Conservation (phyloP, 2,797 vertebrate species). For the Chiroxiphia lanceolata region DNA sequence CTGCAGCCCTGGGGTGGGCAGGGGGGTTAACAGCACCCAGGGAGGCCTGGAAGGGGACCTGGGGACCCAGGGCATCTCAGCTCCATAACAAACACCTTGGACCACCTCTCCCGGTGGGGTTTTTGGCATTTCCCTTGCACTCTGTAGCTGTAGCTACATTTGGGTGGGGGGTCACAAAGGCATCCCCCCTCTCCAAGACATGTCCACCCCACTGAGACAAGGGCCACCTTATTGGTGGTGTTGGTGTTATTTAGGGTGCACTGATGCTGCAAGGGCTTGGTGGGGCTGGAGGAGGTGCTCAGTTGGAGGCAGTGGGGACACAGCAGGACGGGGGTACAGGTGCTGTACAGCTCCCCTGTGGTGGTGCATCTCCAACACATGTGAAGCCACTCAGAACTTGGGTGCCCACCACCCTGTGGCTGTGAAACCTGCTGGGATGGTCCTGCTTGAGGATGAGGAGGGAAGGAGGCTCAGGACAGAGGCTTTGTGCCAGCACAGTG, state of each 20-base stretch:
- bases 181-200: not conserved
- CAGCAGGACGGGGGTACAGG: rapidly evolving
- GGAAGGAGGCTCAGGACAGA: not conserved
- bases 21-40: not conserved
- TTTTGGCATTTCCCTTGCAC: not conserved
- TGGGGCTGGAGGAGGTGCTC: not conserved
- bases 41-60: not conserved
- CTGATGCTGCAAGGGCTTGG: not conserved
- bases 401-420: rapidly evolving
- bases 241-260: not conserved
- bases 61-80: not conserved
- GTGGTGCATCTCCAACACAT: rapidly evolving
- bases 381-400: rapidly evolving
- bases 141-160: not conserved
- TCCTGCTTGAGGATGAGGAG: not conserved
- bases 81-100: rapidly evolving
- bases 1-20: not conserved
- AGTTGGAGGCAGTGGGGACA: too few relatives aligned
- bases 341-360: not conserved
- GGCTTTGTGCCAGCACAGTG: rapidly evolving
- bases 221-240: rapidly evolving
- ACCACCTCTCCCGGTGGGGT: rapidly evolving
- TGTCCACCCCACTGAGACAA: rapidly evolving
- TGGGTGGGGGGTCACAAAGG: not conserved
- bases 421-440: not conserved